Conservation (phyloP, 2,888 invertebrate genomes). For the Sminthurinus aureus region DNA sequence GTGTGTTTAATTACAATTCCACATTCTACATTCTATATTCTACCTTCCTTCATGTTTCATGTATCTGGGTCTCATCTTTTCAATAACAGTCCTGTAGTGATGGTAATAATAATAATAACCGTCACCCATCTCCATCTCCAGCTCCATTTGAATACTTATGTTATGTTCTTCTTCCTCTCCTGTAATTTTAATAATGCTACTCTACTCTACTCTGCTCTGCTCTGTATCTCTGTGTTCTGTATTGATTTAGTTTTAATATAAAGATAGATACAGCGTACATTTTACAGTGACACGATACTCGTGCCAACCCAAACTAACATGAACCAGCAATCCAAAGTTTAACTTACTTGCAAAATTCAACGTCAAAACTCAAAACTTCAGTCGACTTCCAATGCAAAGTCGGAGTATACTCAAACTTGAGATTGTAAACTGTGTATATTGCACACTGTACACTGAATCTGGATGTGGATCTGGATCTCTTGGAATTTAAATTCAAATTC, state of each 20-base stretch:
- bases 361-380: too few relatives aligned
- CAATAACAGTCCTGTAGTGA: too few relatives aligned
- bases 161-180: neutral
- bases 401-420: too few relatives aligned
- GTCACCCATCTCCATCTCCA: neutral
- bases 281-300: slow-evolving; percentile 5
- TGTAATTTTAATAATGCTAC: too few relatives aligned
- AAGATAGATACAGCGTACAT: neutral
- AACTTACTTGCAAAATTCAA: too few relatives aligned
- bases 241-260: slow-evolving; percentile 3
- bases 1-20: slow-evolving; percentile 10
- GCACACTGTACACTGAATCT: too few relatives aligned
- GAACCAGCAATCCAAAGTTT: too few relatives aligned
- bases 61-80: too few relatives aligned
- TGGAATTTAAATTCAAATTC: neutral
- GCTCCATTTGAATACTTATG: neutral
- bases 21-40: too few relatives aligned
- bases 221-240: neutral
- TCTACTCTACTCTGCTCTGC: too few relatives aligned
- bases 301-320: neutral
- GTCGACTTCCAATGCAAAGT: neutral
- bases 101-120: neutral
- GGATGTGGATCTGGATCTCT: neutral
- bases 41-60: slow-evolving; percentile 6
- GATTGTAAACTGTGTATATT: too few relatives aligned